Percentiles rank a stretch among this genome's conserved stretches.
These are phyloP conservation scores for Drymonia ruficornis DNA, from an alignment of 2,888 invertebrate species.

Conservation along the genomic window DNA sequence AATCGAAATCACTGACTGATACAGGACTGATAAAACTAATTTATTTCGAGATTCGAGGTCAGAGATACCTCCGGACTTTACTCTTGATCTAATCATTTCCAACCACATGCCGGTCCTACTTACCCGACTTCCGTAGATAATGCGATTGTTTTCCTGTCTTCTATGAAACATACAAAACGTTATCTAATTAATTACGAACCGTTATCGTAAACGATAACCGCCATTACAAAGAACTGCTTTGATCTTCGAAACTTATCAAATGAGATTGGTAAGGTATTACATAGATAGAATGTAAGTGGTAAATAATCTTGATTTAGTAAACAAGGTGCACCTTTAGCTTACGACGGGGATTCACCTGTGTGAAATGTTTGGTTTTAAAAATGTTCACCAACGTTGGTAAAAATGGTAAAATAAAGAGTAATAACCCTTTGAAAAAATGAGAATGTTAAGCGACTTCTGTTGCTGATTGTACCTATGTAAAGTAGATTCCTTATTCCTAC, in stretches of 20 bases:
- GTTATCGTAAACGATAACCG: slow-evolving; percentile 41
- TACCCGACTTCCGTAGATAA: slow-evolving; percentile 19
- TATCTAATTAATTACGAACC: slow-evolving; percentile 18
- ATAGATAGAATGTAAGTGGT: slow-evolving; percentile 7
- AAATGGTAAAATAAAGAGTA: no score
- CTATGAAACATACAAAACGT: slow-evolving; percentile 11
- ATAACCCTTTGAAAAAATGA: no score
- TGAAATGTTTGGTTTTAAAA: no score
- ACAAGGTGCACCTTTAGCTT: slow-evolving; percentile 5
- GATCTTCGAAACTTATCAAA: slow-evolving; percentile 49
- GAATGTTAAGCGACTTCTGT: no score
- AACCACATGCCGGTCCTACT: not conserved
- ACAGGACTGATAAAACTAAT: not conserved
- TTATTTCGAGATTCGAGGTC: not conserved
- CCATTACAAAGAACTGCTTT: slow-evolving; percentile 53
- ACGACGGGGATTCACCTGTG: slow-evolving; percentile 20
- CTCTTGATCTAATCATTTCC: not conserved
- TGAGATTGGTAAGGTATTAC: slow-evolving; percentile 23
- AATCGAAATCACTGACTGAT: no score
- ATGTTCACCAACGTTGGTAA: no score
- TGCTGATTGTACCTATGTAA: no score
- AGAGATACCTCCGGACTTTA: not conserved
- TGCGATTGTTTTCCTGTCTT: slow-evolving; percentile 13
- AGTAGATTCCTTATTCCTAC: no score
- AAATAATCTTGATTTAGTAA: slow-evolving; percentile 18